Evolutionary conservation across 2,113 vertebrate genomes (phyloP), one percentile per base, ranked within the genome.

Genomic region (Mobula birostris): DNA sequence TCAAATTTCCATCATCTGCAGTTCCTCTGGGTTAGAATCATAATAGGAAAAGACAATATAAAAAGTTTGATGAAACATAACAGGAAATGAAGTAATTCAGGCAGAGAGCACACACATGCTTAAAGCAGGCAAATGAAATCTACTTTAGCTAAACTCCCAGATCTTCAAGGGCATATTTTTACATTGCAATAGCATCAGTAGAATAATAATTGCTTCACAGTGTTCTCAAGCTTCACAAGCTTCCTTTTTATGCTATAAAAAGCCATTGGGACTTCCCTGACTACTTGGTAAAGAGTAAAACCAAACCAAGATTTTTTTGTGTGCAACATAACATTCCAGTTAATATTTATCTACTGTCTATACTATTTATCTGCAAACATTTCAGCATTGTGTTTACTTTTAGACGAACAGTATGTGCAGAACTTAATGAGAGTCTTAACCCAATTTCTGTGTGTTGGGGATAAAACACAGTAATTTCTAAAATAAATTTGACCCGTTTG

Each of bases 301-400:
- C 9, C 19, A 74, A 70, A 87, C 21, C 27, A 11, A 85, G 68
- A 19, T 66, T n/a, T 72, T 74, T 72, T 40, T 66, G 36, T 92
- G 17, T 72, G 21, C 66, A 92, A 4, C 36, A 72, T 19, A 92
- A 48, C 66, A 72, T 72, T 88, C 27, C 58, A 72, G 36, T 24
- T 32, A 19, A 92, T 48, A 36, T 40, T 40, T 93, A 29, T 74
- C 74, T 56, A 40, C 63, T 48, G 32, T 70, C 85, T 15, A 17
- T 66, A 9, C 74, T 93, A 72, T 56, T 93, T 93, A 36, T 74
- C 36, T 93, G 40, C 68, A 76, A 93, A 29, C n/a, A 24, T 93
- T 24, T 29, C 91, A 72, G 11, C 68, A 56, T 93, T 74, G 19
- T 93, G 12, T 93, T 2, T 12, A 93, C 36, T 74, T 93, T 74